These are phyloP conservation scores for Hydroisotoma schaefferi DNA, from an alignment of 2,888 invertebrate species.

Conservation along the genomic window DNA sequence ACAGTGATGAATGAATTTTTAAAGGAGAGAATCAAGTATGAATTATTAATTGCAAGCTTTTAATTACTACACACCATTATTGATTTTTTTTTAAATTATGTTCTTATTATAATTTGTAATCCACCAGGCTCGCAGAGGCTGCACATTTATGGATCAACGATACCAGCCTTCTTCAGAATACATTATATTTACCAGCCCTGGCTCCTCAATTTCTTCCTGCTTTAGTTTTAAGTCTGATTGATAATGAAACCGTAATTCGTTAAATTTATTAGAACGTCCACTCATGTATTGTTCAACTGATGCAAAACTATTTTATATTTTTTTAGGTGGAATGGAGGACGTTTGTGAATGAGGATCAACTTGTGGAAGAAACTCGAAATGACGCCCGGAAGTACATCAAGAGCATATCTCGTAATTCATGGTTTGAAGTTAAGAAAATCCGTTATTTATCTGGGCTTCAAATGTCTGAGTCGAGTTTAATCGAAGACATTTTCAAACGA, in stretches of 20 bases:
- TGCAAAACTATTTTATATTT: slow-evolving; percentile 25
- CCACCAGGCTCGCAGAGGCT: slow-evolving; percentile 62
- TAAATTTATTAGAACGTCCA: background rate
- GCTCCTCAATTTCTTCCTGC: slow-evolving; percentile 70
- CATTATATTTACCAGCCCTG: slow-evolving; percentile 64
- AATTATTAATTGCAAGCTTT: slow-evolving; percentile 5
- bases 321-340: slow-evolving; percentile 41
- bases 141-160: slow-evolving; percentile 75
- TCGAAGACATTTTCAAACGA: slow-evolving; percentile 51
- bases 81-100: no score
- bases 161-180: slow-evolving; percentile 65
- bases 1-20: slow-evolving; percentile 27
- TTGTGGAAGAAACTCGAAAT: slow-evolving; percentile 18
- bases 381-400: slow-evolving; percentile 28
- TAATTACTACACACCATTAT: background rate
- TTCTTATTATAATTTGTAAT: no score
- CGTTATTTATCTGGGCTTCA: slow-evolving; percentile 20
- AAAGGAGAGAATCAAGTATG: slow-evolving; percentile 52
- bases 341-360: slow-evolving; percentile 35
- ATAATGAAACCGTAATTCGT: slow-evolving; percentile 51
- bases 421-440: slow-evolving; percentile 32
- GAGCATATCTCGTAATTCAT: slow-evolving; percentile 28
- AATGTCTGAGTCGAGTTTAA: slow-evolving; percentile 25
- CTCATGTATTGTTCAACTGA: background rate
- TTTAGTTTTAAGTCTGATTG: slow-evolving; percentile 62